Base-by-base conservation (phyloP, 2,888 invertebrate species). In the Petrolisthes manimaculis region DNA sequence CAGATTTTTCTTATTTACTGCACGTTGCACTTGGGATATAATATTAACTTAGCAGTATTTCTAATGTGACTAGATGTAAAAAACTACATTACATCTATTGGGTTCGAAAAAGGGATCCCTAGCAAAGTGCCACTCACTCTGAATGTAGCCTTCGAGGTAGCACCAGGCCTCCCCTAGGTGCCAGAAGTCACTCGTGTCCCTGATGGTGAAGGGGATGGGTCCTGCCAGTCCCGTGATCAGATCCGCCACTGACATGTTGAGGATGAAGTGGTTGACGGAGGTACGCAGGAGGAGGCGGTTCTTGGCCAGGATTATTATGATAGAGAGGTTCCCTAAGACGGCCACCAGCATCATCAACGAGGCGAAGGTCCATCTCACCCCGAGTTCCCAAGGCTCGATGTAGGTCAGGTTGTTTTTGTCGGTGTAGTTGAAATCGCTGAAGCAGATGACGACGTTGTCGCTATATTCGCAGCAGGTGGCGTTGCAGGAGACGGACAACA, bases 221-320 rank as follows among this genome's bases (percentile, higher is more conserved):
- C 90, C 89, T 9, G 89, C 71, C 6, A 67, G 21, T 12, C 96
- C 92, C 0, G 95, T 95, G 0, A 95, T 92, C 24, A 96, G 93
- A 92, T 97, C 96, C 0, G 96, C 95, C 0, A 95, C 92, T 0
- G 96, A 96, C 95, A 96, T 95, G 92, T 96, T 97, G 74, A 95
- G 95, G 54, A 97, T 95, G 82, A 97, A 93, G 67, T 95, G 93
- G 93, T 96, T 96, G 18, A 96, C 96, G 0, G 96, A 95, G 0
- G 95, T 95, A 92, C 95, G 94, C 9, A 96, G 93, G n/a, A 91
- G 91, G 92, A 95, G 94, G 75, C 94, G 94, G 92, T 95, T 95
- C 90, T 94, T 94, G 4, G 94, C 91, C 37, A 97, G 94, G 9
- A 96, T 94, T 91, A 94, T 93, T 14, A 96, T 93, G 53, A 96